Percentiles rank a stretch among this genome's conserved stretches.
phyloP scores from a whole-genome alignment of 2,888 invertebrate genomes.

The Habroteleia sp. region DNA sequence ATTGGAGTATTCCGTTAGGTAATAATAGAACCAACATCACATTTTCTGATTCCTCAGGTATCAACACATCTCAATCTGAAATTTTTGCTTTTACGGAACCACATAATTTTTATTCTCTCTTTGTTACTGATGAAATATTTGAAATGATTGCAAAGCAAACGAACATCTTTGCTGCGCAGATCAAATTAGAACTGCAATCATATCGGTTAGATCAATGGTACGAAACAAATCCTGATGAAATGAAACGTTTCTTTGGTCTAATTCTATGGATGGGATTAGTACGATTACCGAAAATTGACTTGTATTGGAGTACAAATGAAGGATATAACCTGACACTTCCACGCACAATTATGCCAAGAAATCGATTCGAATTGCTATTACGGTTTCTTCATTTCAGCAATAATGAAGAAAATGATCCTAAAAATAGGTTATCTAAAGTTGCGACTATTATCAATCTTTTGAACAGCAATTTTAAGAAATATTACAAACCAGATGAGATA shows the following conservation, averaged over 20 bases:
- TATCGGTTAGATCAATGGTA: background rate
- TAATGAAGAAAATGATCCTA: conserved; percentile 68
- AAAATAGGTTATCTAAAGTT: conserved; percentile 21
- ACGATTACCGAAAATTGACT: conserved; percentile 67
- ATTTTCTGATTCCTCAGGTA: conserved; percentile 47
- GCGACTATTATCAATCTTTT: conserved; percentile 23
- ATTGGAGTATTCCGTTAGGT: conserved; percentile 40
- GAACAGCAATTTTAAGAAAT: conserved; percentile 67
- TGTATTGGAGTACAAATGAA: conserved; percentile 71
- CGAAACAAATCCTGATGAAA: conserved; percentile 54
- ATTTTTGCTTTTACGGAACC: too few relatives aligned
- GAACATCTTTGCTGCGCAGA: too few relatives aligned
- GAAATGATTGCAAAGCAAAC: background rate
- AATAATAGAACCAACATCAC: conserved; percentile 46
- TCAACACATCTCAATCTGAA: too few relatives aligned
- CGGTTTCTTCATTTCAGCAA: conserved; percentile 49
- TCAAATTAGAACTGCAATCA: background rate
- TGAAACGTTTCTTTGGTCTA: conserved; percentile 69
- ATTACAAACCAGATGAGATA: conserved; percentile 21
- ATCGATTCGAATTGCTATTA: conserved; percentile 33
- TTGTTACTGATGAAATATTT: conserved; percentile 4
- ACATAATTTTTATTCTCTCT: background rate
- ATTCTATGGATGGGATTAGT: conserved; percentile 72
- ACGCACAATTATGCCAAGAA: conserved; percentile 67
- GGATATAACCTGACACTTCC: conserved; percentile 50